Percentiles rank a stretch among this genome's conserved stretches.
Evolutionary conservation across 2,797 vertebrate genomes (phyloP).

Genomic region (Onychomys arenicola): DNA sequence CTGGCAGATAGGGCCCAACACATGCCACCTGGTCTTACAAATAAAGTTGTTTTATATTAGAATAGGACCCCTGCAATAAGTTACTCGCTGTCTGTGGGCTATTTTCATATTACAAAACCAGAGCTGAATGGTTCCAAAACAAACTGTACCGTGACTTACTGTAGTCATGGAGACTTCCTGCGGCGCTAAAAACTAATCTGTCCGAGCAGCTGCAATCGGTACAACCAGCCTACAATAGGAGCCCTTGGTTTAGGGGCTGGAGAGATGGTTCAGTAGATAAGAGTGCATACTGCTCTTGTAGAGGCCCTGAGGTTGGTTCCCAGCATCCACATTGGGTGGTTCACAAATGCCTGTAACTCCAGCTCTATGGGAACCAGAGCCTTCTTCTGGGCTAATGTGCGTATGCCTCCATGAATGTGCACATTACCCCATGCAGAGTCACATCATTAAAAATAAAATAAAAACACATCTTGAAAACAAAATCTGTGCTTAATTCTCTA

Average conservation of each 20-base stretch:
- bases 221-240: not conserved
- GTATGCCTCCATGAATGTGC: not conserved
- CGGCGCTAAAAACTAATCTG: slow-evolving; percentile 8
- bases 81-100: not conserved
- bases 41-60: not conserved
- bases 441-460: not conserved
- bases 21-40: not conserved
- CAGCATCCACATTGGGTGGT: not conserved
- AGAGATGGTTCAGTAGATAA: not conserved
- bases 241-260: not conserved
- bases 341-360: not conserved
- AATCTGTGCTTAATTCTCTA: not conserved
- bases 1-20: not conserved
- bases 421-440: not conserved
- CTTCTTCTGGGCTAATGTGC: not conserved
- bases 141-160: not conserved
- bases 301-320: not conserved
- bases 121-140: not conserved
- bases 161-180: not conserved
- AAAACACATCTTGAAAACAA: not conserved
- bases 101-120: not conserved
- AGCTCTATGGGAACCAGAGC: not conserved
- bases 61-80: not conserved
- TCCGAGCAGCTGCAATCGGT: not conserved
- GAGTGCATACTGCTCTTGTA: not conserved